A percentile compares a stretch with the other conserved stretches of the same genome.
Evolutionary conservation across 2,113 vertebrate genomes (phyloP).

Genomic region (Melierax canorus): DNA sequence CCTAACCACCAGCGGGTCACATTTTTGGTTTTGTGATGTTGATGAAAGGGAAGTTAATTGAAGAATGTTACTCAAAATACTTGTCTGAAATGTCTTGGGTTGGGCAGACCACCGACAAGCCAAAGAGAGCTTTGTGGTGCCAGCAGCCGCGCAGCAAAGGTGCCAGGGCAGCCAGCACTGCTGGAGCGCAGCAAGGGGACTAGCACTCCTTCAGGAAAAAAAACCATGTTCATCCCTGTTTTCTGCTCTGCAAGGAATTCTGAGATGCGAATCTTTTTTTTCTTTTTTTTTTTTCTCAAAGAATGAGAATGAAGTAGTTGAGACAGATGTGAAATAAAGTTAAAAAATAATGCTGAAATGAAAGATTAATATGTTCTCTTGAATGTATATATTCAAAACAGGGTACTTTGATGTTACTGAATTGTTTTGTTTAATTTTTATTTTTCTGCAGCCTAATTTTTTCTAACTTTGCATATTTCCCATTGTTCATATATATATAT

Average conservation of each 20-base stretch:
- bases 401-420: not conserved
- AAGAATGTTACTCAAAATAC: not conserved
- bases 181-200: not conserved
- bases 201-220: no score
- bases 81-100: not conserved
- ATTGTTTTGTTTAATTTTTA: not conserved
- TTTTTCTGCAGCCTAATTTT: not conserved
- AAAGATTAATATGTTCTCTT: not conserved
- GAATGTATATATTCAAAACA: not conserved
- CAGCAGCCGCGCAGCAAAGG: not conserved
- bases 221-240: accelerated
- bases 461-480: not conserved
- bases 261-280: not conserved
- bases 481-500: not conserved
- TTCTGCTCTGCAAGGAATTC: not conserved
- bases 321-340: not conserved
- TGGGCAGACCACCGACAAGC: accelerated
- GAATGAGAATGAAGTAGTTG: not conserved
- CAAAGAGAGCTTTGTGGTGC: not conserved
- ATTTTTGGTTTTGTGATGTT: no score
- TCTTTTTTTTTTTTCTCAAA: not conserved
- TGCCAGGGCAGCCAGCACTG: not conserved
- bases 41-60: not conserved
- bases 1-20: accelerated
- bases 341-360: not conserved